phyloP scores from a whole-genome alignment of 2,888 invertebrate genomes.

The Drosophila demipolita region DNA sequence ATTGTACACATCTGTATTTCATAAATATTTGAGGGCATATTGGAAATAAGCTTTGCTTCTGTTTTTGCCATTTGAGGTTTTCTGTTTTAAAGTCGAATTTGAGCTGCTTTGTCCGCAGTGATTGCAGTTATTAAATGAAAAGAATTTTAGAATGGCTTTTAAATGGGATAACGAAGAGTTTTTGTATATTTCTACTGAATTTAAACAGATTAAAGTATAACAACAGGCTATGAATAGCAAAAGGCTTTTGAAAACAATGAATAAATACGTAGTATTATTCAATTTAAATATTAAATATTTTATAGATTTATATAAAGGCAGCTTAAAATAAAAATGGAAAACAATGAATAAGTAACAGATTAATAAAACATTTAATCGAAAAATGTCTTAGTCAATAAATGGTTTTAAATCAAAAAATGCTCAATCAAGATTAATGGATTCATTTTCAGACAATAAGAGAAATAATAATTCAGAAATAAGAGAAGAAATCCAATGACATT shows the following conservation, averaged over 20 bases:
- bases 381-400: background rate
- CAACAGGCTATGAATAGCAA: constrained; percentile 10
- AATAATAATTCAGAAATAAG: too few species aligned
- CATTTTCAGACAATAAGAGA: too few species aligned
- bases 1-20: constrained; percentile 29
- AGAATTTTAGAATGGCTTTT: constrained; percentile 32
- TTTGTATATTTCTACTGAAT: constrained; percentile 35
- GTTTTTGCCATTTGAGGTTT: constrained; percentile 5
- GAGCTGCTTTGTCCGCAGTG: background rate
- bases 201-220: constrained; percentile 19
- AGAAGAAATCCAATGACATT: background rate
- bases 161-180: constrained; percentile 21
- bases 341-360: background rate
- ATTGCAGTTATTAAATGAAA: constrained; percentile 38
- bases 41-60: constrained; percentile 3
- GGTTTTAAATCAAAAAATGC: background rate
- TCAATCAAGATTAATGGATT: background rate
- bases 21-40: constrained; percentile 69
- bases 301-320: background rate
- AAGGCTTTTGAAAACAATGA: background rate
- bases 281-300: background rate
- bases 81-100: background rate
- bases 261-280: background rate
- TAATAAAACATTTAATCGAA: background rate
- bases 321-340: background rate